Evolutionary conservation across 2,113 vertebrate species (phyloP).

Genomic region (Aspiorhynchus laticeps): DNA sequence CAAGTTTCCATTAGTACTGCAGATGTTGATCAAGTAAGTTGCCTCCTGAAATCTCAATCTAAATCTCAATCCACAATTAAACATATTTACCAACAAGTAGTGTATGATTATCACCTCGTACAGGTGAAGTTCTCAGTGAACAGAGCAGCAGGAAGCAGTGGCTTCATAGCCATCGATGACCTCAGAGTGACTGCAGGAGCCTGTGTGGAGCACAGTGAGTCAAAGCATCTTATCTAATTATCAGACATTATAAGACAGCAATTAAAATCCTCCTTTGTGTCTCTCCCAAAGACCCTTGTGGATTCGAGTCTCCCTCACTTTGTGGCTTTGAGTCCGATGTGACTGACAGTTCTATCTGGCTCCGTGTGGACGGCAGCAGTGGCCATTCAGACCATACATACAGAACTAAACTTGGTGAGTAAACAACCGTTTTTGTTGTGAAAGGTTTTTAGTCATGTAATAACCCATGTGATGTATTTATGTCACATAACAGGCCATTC

Average conservation of each 20-base stretch:
- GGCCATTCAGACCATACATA: constrained; percentile 72
- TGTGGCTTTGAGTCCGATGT: constrained; percentile 70
- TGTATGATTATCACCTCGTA: neutral
- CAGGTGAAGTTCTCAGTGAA: constrained; percentile 70
- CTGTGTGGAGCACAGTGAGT: constrained; percentile 67
- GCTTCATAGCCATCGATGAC: constrained; percentile 78
- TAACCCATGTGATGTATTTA: neutral
- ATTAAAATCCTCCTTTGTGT: neutral
- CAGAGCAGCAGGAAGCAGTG: constrained; percentile 60
- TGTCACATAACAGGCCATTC: constrained; percentile 67
- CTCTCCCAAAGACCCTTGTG: constrained; percentile 65
- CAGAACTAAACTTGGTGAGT: constrained; percentile 71
- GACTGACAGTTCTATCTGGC: constrained; percentile 62
- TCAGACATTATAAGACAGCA: neutral
- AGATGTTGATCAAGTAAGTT: constrained; percentile 57
- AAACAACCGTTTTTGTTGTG: neutral
- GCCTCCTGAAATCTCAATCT: neutral
- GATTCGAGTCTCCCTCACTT: constrained; percentile 67
- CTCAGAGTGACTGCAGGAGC: constrained; percentile 68
- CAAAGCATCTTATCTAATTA: neutral
- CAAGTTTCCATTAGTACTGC: constrained; percentile 64
- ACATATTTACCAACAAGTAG: neutral
- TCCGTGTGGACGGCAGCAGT: constrained; percentile 57
- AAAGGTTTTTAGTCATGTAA: neutral
- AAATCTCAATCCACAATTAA: neutral